Evolutionary conservation across 2,797 vertebrate species (phyloP).

Genomic region (Myiotriccus ornatus): DNA sequence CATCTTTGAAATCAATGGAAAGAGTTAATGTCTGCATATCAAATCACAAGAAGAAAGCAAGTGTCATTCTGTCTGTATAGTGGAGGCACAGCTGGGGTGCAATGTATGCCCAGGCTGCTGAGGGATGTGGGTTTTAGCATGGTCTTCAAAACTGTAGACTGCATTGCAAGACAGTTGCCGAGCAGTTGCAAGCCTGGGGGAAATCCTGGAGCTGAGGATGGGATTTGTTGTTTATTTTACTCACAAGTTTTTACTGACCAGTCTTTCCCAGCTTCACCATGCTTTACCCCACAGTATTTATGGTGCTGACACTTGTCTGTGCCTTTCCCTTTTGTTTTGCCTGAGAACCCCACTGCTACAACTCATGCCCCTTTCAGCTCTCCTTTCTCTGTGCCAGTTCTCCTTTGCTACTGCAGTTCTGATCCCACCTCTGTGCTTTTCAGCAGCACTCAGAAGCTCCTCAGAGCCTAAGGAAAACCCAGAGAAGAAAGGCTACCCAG

Average conservation of each 20-base stretch:
- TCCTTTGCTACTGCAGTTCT: not conserved
- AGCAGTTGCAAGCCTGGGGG: not conserved
- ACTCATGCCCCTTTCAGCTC: not conserved
- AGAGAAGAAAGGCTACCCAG: constrained; percentile 18
- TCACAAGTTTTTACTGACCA: not conserved
- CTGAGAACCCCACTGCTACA: not conserved
- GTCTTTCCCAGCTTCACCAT: not conserved
- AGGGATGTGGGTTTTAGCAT: not conserved
- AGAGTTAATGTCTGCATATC: not conserved
- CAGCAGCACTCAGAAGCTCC: not conserved
- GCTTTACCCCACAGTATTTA: not conserved
- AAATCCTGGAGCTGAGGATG: not conserved
- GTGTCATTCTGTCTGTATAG: not conserved
- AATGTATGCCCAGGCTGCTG: not conserved
- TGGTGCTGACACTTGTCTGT: not conserved
- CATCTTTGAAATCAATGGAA: not conserved
- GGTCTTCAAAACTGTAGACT: not conserved
- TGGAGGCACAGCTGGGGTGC: not conserved
- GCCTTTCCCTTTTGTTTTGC: not conserved
- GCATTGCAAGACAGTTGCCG: not conserved
- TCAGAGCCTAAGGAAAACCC: constrained; percentile 7
- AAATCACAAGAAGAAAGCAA: not conserved
- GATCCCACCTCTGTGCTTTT: constrained; percentile 7
- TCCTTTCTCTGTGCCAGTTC: not conserved
- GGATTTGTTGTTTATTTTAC: not conserved